Base-by-base conservation (phyloP, 1,140 invertebrate species). In the Tetragnatha versicolor region DNA sequence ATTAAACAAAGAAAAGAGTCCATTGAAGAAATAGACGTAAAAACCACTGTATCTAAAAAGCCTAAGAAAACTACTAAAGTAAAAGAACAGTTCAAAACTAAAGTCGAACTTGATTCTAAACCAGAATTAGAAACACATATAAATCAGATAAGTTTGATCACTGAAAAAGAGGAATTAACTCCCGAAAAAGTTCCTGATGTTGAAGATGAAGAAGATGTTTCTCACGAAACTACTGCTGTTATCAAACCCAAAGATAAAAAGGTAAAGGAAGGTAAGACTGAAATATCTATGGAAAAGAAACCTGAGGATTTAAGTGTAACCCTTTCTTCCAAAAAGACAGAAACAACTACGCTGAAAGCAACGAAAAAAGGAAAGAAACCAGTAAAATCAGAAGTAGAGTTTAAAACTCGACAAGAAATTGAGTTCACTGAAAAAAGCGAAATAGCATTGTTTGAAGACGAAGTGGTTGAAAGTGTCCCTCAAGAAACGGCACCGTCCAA, bases 401-500 rank as follows among this genome's bases (percentile, higher is more conserved):
- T 70, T 51, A 66, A 17, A 2, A 42, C 51, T 6, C 7, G 60
- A 35, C 66, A 45, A 35, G 60, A n/a, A 53, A 25, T 77, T 31
- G 55, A 78, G 35, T 27, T 66, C 3, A 17, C 14, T 14, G 53
- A 68, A 39, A 68, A 61, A 51, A 70, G 17, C 0, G 31, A 35
- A 39, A 61, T 60, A 10, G 39, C 17, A 37, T 55, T 79, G 25
- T 63, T 72, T 33, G 25, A 75, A 68, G 61, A 25, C 37, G 79
- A 80, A 60, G 58, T 69, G 12, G 79, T 80, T 25, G 47, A 80
- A 60, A 70, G n/a, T 68, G 49, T 75, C 31, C 61, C 66, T 5
- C 17, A 37, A 37, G 70, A 66, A 68, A 6, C 31, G 2, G 27
- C 39, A 7, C 49, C 70, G 1, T n/a, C 37, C 3, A 53, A 60